These are phyloP conservation scores for Bursaphelenchus okinawaensis DNA, from an alignment of 2,888 invertebrate genomes.

Conservation along the genomic window DNA sequence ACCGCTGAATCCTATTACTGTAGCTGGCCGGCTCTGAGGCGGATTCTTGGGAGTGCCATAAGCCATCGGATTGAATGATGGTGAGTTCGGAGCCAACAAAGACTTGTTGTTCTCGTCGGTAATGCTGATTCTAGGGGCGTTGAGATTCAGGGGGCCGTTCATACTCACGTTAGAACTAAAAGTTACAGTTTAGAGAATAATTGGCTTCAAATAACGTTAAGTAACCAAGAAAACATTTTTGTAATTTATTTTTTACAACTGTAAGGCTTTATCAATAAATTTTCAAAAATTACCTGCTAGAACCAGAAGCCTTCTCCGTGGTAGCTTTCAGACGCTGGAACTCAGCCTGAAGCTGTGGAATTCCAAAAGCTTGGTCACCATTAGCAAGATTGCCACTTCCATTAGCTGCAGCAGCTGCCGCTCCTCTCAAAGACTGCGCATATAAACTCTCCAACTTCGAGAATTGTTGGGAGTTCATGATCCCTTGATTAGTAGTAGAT, in stretches of 20 bases:
- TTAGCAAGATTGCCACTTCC: slow-evolving; percentile 1
- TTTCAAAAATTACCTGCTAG: not conserved
- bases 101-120: slow-evolving; percentile 53
- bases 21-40: slow-evolving; percentile 44
- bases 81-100: slow-evolving; percentile 27
- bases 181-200: too few relatives aligned
- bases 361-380: slow-evolving; percentile 21
- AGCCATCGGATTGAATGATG: slow-evolving; percentile 39
- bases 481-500: slow-evolving; percentile 32
- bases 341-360: slow-evolving; percentile 44
- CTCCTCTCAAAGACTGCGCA: slow-evolving; percentile 32
- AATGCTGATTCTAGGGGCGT: slow-evolving; percentile 46
- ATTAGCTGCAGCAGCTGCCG: slow-evolving; percentile 9
- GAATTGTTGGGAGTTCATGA: slow-evolving; percentile 43
- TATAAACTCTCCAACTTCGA: slow-evolving; percentile 49
- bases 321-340: slow-evolving; percentile 44
- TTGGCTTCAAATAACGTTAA: too few relatives aligned
- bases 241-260: not conserved
- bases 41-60: slow-evolving; percentile 11
- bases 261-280: not conserved
- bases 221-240: too few relatives aligned
- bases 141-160: slow-evolving; percentile 9
- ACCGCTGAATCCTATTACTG: slow-evolving; percentile 41
- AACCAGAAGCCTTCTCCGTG: slow-evolving; percentile 19
- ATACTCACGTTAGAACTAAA: slow-evolving; percentile 6